These are phyloP conservation scores for Pantala flavescens DNA, from an alignment of 1,140 invertebrate species.

Conservation along the genomic window DNA sequence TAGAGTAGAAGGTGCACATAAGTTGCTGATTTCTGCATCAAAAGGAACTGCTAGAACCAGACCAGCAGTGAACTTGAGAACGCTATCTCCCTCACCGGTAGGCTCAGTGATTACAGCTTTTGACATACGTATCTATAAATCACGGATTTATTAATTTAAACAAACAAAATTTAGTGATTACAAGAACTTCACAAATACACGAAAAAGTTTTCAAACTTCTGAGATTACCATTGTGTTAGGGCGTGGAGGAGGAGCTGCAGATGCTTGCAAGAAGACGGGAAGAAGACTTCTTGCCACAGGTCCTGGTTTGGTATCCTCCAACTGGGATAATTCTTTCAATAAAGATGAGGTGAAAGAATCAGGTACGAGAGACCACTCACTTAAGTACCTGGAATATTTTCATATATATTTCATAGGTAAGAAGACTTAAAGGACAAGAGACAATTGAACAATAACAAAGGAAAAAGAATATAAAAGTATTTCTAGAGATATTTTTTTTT, in stretches of 20 bases:
- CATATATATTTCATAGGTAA: neutral
- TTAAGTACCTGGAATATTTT: slow-evolving; percentile 32
- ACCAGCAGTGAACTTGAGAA: slow-evolving; percentile 88
- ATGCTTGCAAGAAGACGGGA: slow-evolving; percentile 50
- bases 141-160: neutral
- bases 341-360: slow-evolving; percentile 71
- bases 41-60: slow-evolving; percentile 75
- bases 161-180: neutral
- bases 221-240: slow-evolving; percentile 46
- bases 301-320: slow-evolving; percentile 78
- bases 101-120: slow-evolving; percentile 76
- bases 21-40: slow-evolving; percentile 73
- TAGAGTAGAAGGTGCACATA: slow-evolving; percentile 58
- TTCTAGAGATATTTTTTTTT: too few relatives aligned
- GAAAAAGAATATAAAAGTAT: too few relatives aligned
- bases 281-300: slow-evolving; percentile 67
- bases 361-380: slow-evolving; percentile 41
- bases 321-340: slow-evolving; percentile 60
- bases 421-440: neutral
- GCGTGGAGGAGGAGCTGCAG: slow-evolving; percentile 45
- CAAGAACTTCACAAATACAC: neutral
- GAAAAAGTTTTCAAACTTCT: neutral
- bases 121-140: slow-evolving; percentile 52
- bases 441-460: neutral
- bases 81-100: slow-evolving; percentile 65